These are phyloP conservation scores for Equus quagga DNA, from an alignment of 2,113 vertebrate genomes.

Conservation along the genomic window DNA sequence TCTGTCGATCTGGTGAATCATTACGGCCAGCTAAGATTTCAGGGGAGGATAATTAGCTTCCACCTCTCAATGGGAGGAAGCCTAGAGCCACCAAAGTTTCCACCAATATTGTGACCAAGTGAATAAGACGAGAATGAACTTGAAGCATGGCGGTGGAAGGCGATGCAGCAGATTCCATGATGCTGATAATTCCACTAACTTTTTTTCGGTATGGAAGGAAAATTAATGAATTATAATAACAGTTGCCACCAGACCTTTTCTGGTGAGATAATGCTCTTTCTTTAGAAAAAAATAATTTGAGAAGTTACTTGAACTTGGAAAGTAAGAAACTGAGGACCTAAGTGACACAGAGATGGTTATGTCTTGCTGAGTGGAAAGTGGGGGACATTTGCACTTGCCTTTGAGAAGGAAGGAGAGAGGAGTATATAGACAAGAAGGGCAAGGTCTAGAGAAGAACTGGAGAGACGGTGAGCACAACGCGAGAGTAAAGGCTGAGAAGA, in stretches of 20 bases:
- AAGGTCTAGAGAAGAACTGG: not conserved
- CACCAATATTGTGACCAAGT: not conserved
- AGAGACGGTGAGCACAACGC: accelerated
- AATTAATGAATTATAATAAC: not conserved
- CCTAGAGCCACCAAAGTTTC: accelerated
- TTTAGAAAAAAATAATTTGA: not conserved
- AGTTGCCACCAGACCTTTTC: not conserved
- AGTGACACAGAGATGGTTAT: not conserved
- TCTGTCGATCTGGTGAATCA: not conserved
- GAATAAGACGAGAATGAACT: not conserved
- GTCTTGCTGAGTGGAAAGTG: accelerated
- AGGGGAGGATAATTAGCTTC: accelerated
- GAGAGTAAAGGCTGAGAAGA: accelerated
- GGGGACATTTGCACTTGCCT: not conserved
- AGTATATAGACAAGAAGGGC: accelerated
- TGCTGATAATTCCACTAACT: accelerated
- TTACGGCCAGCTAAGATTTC: too few relatives aligned
- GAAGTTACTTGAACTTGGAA: not conserved
- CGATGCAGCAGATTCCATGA: accelerated
- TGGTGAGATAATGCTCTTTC: not conserved
- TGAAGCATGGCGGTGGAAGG: accelerated
- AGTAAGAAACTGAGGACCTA: not conserved
- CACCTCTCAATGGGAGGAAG: not conserved
- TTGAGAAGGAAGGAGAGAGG: not conserved
- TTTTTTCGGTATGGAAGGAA: not conserved